These are phyloP conservation scores for Temnothorax rugatulus DNA, from an alignment of 2,888 invertebrate genomes.

Conservation along the genomic window DNA sequence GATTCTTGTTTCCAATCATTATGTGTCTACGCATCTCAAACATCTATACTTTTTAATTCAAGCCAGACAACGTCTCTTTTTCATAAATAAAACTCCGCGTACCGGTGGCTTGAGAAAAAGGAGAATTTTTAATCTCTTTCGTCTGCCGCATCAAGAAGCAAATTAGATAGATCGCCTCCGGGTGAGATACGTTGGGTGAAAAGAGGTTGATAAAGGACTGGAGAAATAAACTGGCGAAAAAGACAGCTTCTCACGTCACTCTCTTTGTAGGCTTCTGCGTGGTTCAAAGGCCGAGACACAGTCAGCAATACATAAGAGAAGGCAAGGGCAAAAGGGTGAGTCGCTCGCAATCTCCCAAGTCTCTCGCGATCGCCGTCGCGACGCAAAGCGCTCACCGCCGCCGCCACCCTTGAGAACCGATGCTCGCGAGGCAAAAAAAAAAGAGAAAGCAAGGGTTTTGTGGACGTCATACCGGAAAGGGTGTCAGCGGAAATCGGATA, in stretches of 20 bases:
- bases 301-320: slow-evolving; percentile 94
- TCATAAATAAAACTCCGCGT: background rate
- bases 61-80: background rate
- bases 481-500: slow-evolving; percentile 23
- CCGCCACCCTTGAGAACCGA: slow-evolving; percentile 17
- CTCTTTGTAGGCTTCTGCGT: slow-evolving; percentile 91
- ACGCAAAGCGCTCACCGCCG: slow-evolving; percentile 11
- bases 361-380: slow-evolving; percentile 50
- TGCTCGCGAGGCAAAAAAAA: slow-evolving; percentile 37
- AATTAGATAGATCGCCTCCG: slow-evolving; percentile 47
- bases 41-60: background rate
- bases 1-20: background rate
- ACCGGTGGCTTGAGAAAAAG: slow-evolving; percentile 6
- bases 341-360: slow-evolving; percentile 72
- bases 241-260: slow-evolving; percentile 57
- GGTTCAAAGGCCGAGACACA: slow-evolving; percentile 93
- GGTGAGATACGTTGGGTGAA: background rate
- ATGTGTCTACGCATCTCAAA: background rate
- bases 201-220: slow-evolving; percentile 34
- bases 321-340: slow-evolving; percentile 95
- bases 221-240: slow-evolving; percentile 61
- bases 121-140: slow-evolving; percentile 44
- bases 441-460: slow-evolving; percentile 11
- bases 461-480: background rate
- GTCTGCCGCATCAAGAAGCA: slow-evolving; percentile 34